Evolutionary conservation across 2,113 vertebrate species (phyloP).

Genomic region (Probosciger aterrimus): DNA sequence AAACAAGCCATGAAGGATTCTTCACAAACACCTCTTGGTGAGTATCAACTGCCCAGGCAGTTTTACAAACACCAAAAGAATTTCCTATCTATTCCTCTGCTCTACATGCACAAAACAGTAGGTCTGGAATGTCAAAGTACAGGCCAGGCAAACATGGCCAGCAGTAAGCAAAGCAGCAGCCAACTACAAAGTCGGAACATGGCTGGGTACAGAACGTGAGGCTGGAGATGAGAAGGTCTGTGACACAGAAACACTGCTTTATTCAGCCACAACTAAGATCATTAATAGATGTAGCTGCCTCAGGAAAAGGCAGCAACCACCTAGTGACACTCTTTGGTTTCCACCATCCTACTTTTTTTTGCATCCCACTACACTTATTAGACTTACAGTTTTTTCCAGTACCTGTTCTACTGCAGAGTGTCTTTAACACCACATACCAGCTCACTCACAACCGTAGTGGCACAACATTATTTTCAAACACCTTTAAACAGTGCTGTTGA

Average conservation of each 20-base stretch:
- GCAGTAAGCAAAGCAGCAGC: not conserved
- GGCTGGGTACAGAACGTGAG: not conserved
- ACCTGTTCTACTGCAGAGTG: rapidly evolving
- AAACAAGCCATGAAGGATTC: not conserved
- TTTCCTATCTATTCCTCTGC: not conserved
- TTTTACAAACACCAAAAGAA: not conserved
- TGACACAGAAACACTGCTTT: not conserved
- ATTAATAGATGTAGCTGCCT: not conserved
- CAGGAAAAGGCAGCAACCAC: not conserved
- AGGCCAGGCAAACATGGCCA: rapidly evolving
- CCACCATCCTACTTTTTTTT: not conserved
- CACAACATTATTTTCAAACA: not conserved
- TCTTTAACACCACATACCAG: not conserved
- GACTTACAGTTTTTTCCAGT: not conserved
- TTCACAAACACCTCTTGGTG: not conserved
- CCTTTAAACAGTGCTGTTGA: not conserved
- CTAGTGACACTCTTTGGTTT: not conserved
- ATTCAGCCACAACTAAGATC: not conserved
- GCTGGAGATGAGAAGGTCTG: not conserved
- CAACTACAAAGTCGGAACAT: rapidly evolving
- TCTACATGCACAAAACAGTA: not conserved
- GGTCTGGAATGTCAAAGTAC: not conserved
- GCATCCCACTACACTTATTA: not conserved
- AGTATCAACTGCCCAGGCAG: not conserved
- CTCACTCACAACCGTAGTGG: not conserved